A percentile compares a stretch with the other conserved stretches of the same genome.
phyloP scores from a whole-genome alignment of 2,113 vertebrate genomes.

The Cacatua alba region DNA sequence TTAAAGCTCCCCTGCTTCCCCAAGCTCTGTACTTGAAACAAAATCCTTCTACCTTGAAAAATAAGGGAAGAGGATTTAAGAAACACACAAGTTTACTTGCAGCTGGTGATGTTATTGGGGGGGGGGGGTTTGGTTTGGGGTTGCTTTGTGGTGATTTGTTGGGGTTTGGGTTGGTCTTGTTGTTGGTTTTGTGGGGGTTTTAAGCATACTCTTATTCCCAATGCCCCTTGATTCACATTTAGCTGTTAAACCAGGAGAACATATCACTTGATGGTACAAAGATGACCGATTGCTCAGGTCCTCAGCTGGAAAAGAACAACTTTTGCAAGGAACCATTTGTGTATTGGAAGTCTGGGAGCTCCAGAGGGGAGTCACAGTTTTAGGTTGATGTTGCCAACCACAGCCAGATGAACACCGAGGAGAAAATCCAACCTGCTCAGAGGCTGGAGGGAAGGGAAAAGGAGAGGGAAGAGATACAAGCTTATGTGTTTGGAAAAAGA shows the following conservation, averaged over 20 bases:
- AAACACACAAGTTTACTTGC: background rate
- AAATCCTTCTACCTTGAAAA: background rate
- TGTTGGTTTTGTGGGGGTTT: background rate
- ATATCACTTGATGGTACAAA: background rate
- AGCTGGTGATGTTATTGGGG: background rate
- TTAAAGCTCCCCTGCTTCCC: background rate
- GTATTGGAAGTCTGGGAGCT: background rate
- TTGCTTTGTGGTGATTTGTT: background rate
- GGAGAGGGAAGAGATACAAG: background rate
- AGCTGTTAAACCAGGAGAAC: background rate
- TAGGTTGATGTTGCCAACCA: background rate
- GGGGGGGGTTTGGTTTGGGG: rapidly evolving
- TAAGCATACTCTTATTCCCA: background rate
- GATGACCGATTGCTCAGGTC: background rate
- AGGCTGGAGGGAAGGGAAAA: background rate
- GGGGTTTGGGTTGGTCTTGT: background rate
- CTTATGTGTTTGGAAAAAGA: background rate
- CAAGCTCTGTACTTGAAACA: background rate
- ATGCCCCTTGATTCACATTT: background rate
- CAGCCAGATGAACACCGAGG: background rate
- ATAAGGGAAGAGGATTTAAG: background rate
- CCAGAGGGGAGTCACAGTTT: background rate
- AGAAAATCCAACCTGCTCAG: background rate
- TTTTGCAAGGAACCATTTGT: background rate
- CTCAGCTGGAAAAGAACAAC: background rate